Base-by-base conservation (phyloP, 2,113 vertebrate genomes). In the Butorides virescens region DNA sequence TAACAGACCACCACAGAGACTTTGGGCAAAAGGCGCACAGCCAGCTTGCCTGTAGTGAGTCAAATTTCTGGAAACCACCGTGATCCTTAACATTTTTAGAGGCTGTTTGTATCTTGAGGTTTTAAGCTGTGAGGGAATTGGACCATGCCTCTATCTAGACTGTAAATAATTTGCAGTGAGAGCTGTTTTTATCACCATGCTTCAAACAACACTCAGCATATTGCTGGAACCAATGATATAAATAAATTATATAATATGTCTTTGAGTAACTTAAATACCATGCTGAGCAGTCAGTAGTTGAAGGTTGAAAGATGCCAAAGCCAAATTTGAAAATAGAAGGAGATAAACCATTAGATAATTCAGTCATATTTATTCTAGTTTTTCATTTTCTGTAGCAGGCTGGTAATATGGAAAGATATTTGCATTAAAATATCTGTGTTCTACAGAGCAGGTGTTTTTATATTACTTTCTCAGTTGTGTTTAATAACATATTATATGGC, bases 131-230 rank as follows among this genome's bases (percentile, higher is more conserved):
- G 63, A 95, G 46, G 53, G 73, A 86, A 61, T 46, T 74, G 73
- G 27, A 80, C 80, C 53, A 27, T 86, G 34, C 27, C 15, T 63
- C 66, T 89, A 63, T 73, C 36, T 89, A 92, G 80, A 94, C 80
- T 93, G 86, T 81, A 91, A 93, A 93, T 95, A 94, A 92, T 96
- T 93, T 92, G 91, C 14, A 5, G 14, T 1, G 1, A 95, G 94
- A 47, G 80, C 86, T 92, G 80, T 91, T 93, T 95, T 95, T 97
- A 83, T 95, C 92, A 53, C 83, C 29, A 14, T 55, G 67, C 73
- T 96, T 97, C 92, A 96, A 93, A 93, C 92, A 96, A 94, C 96
- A 95, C 95, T 94, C 95, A 94, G 86, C 74, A 55, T 94, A 90
- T 87, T 79, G 70, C 77, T 92, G 84, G 84, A 95, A 95, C 49